Evolutionary conservation across 2,888 invertebrate species (phyloP).

Genomic region (Drosophila kuntzei): DNA sequence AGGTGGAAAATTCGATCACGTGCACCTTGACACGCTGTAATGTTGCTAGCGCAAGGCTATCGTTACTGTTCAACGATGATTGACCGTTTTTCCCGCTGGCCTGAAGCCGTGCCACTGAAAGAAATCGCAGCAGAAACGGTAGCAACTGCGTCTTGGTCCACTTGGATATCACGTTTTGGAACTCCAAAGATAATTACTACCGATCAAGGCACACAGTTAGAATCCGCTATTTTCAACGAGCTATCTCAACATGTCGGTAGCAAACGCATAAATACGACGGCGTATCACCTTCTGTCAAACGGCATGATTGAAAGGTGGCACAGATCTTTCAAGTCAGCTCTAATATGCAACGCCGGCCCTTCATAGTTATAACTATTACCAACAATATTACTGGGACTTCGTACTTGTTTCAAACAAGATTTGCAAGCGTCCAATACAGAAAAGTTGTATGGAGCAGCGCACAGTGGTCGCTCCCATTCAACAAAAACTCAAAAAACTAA

Average conservation of each 20-base stretch:
- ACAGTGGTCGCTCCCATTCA: too few relatives aligned
- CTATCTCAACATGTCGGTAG: too few relatives aligned
- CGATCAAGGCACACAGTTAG: too few relatives aligned
- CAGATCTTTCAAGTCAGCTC: slow-evolving; percentile 3
- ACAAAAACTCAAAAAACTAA: too few relatives aligned
- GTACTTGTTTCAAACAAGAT: slow-evolving; percentile 7
- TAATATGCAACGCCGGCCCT: neutral
- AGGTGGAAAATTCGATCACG: slow-evolving; percentile 12
- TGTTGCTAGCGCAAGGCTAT: slow-evolving; percentile 1
- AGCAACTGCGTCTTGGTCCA: neutral
- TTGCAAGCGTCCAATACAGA: neutral
- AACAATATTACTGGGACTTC: slow-evolving; percentile 1
- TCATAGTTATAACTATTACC: neutral
- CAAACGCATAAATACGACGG: too few relatives aligned
- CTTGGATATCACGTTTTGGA: slow-evolving; percentile 5
- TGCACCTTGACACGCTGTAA: slow-evolving; percentile 16
- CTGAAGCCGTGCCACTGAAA: slow-evolving; percentile 4
- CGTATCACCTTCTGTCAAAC: neutral
- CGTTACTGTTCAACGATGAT: slow-evolving; percentile 11
- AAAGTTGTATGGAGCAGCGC: slow-evolving; percentile 1
- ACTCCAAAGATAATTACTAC: too few relatives aligned
- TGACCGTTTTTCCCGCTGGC: slow-evolving; percentile 3
- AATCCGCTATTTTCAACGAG: too few relatives aligned
- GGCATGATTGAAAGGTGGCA: slow-evolving; percentile 10
- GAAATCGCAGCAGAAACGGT: slow-evolving; percentile 11